Conservation (phyloP, 2,113 vertebrate species). For the Aldabrachelys gigantea region DNA sequence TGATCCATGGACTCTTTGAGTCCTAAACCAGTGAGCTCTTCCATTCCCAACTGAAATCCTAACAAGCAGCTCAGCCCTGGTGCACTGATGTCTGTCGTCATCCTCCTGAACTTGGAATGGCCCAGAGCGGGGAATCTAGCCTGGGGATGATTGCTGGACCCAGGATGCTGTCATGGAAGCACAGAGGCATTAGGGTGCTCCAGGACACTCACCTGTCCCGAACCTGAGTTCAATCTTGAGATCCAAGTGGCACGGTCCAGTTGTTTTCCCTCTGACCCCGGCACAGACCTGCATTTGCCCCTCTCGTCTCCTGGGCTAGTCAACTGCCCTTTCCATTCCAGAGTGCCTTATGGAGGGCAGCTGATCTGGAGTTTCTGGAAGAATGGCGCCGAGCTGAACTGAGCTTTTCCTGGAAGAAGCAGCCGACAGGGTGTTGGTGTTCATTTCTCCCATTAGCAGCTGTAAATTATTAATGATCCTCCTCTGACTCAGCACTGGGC, state of each 20-base stretch:
- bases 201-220: not conserved
- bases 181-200: not conserved
- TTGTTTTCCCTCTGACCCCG: not conserved
- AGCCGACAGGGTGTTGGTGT: not conserved
- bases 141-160: not conserved
- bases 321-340: not conserved
- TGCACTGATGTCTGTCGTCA: not conserved
- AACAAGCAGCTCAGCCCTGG: no score
- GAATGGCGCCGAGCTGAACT: not conserved
- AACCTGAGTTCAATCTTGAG: not conserved
- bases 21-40: not conserved
- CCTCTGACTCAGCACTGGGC: not conserved
- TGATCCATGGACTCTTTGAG: not conserved
- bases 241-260: not conserved
- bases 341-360: not conserved
- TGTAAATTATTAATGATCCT: conserved; percentile 37
- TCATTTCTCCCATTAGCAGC: not conserved
- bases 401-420: not conserved
- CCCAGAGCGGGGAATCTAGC: not conserved
- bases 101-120: not conserved
- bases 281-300: not conserved
- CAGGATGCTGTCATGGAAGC: not conserved
- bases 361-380: not conserved
- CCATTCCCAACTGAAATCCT: not conserved
- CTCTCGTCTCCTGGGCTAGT: not conserved